Base-by-base conservation (phyloP, 2,797 vertebrate genomes). In the Darevskia nairensis region DNA sequence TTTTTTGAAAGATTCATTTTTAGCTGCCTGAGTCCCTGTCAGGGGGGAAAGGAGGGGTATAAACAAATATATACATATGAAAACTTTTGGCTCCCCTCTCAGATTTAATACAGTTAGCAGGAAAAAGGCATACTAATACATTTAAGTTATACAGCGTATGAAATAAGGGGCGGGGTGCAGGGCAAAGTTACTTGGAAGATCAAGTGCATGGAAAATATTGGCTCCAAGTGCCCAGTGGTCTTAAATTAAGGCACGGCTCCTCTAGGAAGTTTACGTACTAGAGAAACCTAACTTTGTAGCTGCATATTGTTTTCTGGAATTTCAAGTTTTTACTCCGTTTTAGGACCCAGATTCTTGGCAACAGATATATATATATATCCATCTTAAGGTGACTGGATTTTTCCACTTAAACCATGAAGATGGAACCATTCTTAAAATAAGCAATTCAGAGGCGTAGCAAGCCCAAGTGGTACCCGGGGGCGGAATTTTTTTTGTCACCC, bases 121-220 rank as follows among this genome's bases (percentile, higher is more conserved):
- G 84, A 90, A 93, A 91, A 90, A 93, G 82, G 94, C 92, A 91
- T 94, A 95, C 93, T 90, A 89, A 94, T 93, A 95, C 91, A 94
- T 91, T 91, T 92, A 95, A 92, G 93, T 94, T 94, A 91, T 94
- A 95, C 91, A 95, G 94, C 93, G 93, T 86, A 93, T 92, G 91
- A 96, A 93, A 86, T 91, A 61, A 85, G 88, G 87, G 90, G 44
- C 5, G 2, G 21, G 23, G 69, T 88, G 94, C 39, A 41, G 39
- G 39, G 39, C 3, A 91, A 94, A 96, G 95, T 95, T 95, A 96
- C 95, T 93, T 95, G 94, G 94, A 95, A 92, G 88, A 92, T 86
- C 71, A 96, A 95, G 95, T 96, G 95, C 95, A 95, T 94, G 95
- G 95, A 92, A 95, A 94, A 94, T 94, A 95, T 93, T 94, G 92